A percentile compares a stretch with the other conserved stretches of the same genome.
Evolutionary conservation across 2,113 vertebrate genomes (phyloP).

Genomic region (Gnathonemus echidnorhynchus): DNA sequence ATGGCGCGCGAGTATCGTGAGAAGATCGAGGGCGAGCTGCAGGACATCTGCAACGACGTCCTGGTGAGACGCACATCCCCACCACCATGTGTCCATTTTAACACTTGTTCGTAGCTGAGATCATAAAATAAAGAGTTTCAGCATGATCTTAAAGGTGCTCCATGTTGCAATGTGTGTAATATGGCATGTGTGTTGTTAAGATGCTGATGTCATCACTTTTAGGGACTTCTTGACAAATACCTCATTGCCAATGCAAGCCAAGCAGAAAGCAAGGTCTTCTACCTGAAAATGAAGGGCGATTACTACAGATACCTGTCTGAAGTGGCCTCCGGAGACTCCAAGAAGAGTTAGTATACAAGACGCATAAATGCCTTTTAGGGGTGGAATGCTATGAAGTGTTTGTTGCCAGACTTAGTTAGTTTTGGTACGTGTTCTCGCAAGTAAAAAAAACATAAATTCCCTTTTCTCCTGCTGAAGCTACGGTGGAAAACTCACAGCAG

Average conservation of each 20-base stretch:
- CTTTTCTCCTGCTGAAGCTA: constrained; percentile 59
- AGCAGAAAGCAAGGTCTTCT: constrained; percentile 96
- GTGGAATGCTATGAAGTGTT: neutral
- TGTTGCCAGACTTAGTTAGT: neutral
- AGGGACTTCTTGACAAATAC: constrained; percentile 89
- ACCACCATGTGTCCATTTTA: neutral
- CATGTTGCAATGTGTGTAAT: neutral
- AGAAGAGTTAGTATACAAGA: constrained; percentile 73
- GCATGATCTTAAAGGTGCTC: neutral
- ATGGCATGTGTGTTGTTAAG: neutral
- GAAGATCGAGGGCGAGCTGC: constrained; percentile 89
- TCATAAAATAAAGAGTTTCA: neutral
- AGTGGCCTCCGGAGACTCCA: constrained; percentile 86
- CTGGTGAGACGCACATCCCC: constrained; percentile 65
- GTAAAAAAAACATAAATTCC: neutral
- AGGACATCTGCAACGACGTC: constrained; percentile 95
- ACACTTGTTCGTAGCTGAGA: neutral
- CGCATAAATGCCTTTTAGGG: neutral
- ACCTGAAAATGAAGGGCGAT: constrained; percentile 99
- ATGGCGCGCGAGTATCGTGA: constrained; percentile 92
- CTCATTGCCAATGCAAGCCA: constrained; percentile 83
- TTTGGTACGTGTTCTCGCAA: neutral
- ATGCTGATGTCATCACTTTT: constrained; percentile 30
- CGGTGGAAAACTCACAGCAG: constrained; percentile 86
- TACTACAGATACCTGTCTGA: constrained; percentile 99